phyloP scores from a whole-genome alignment of 2,113 vertebrate species.

The Bubo scandiacus region DNA sequence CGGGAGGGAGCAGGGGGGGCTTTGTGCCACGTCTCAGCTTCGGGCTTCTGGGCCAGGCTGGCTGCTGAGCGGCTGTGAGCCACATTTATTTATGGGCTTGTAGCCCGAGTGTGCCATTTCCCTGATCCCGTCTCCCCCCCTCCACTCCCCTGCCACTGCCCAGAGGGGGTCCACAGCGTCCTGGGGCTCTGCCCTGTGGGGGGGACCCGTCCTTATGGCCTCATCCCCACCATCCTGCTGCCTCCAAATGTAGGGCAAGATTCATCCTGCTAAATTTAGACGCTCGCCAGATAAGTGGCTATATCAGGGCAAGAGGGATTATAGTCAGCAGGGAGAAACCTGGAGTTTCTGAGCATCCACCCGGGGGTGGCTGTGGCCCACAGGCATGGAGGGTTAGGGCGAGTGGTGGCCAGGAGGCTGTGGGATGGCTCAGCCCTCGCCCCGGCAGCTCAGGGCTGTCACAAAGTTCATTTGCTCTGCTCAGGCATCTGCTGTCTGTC shows the following conservation, averaged over 20 bases:
- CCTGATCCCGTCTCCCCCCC: neutral
- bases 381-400: neutral
- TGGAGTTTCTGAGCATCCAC: neutral
- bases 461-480: neutral
- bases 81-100: fast-evolving
- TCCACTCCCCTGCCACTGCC: fast-evolving
- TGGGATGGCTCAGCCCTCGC: neutral
- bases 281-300: neutral
- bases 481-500: neutral
- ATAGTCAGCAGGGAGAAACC: neutral
- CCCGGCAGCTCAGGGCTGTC: neutral
- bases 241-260: neutral
- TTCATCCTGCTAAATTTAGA: constrained; percentile 37
- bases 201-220: neutral
- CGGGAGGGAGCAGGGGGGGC: neutral
- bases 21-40: neutral
- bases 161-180: neutral
- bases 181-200: neutral
- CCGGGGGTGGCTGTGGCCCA: neutral
- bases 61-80: neutral
- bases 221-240: fast-evolving
- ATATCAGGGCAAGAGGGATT: neutral
- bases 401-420: fast-evolving
- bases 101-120: fast-evolving
- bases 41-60: neutral